These are phyloP conservation scores for Centropus unirufus DNA, from an alignment of 2,113 vertebrate genomes.

Conservation along the genomic window DNA sequence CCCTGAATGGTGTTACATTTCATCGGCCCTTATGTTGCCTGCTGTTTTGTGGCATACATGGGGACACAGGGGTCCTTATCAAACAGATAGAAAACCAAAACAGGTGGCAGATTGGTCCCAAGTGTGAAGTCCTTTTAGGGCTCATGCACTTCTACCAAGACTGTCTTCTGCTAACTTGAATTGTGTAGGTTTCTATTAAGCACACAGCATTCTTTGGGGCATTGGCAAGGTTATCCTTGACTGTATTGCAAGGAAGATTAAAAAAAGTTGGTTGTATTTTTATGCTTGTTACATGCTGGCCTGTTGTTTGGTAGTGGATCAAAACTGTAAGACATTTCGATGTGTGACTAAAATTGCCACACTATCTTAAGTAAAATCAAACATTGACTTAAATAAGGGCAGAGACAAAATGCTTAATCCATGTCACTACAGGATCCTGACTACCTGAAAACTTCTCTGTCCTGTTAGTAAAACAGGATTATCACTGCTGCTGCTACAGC, in stretches of 20 bases:
- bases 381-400: not conserved
- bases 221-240: accelerated
- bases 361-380: not conserved
- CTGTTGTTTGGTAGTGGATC: not conserved
- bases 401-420: not conserved
- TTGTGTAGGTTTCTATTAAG: not conserved
- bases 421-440: not conserved
- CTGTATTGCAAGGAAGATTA: not conserved
- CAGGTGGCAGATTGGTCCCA: not conserved
- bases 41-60: not conserved
- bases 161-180: not conserved
- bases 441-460: not conserved
- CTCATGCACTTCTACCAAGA: not conserved
- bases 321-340: not conserved
- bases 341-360: not conserved
- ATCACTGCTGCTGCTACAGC: not conserved
- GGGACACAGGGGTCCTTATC: not conserved
- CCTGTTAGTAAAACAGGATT: not conserved
- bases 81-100: not conserved
- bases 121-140: accelerated
- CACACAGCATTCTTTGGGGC: not conserved
- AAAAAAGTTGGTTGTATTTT: not conserved
- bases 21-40: not conserved
- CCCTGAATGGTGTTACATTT: not conserved
- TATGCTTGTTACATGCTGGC: not conserved